Evolutionary conservation across 2,797 vertebrate species (phyloP).

Genomic region (Streptopelia turtur): DNA sequence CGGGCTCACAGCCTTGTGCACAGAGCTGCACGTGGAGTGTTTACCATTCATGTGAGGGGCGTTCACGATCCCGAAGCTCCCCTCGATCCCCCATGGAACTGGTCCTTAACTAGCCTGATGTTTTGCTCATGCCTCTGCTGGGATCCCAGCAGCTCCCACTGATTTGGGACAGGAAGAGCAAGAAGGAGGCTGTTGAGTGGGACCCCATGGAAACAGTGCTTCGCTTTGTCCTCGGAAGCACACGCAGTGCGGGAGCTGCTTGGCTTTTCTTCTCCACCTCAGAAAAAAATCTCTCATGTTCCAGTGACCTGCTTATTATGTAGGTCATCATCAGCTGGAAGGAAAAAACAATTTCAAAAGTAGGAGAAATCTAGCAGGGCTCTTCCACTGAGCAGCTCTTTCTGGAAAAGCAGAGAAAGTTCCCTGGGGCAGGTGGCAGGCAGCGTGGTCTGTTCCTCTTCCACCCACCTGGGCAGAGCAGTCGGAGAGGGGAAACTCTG

Average conservation of each 20-base stretch:
- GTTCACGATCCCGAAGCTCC: neutral
- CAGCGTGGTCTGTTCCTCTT: neutral
- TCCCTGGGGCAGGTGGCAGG: neutral
- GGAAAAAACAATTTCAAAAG: slow-evolving; percentile 6
- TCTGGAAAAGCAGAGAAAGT: neutral
- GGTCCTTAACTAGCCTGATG: neutral
- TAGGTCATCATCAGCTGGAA: slow-evolving; percentile 39
- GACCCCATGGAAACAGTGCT: neutral
- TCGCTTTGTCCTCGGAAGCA: slow-evolving; percentile 28
- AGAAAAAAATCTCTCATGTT: neutral
- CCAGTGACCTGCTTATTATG: slow-evolving; percentile 63
- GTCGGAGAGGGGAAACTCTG: neutral
- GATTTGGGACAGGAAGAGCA: neutral
- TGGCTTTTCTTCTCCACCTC: slow-evolving; percentile 31
- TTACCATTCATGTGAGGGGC: neutral
- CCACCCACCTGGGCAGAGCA: neutral
- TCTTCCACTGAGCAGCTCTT: neutral
- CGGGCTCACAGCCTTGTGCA: neutral
- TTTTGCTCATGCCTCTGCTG: neutral
- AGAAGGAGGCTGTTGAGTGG: neutral
- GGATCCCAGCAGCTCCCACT: neutral
- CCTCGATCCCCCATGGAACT: neutral
- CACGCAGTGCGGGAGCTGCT: fast-evolving
- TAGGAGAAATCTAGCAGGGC: neutral
- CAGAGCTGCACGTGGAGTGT: neutral